Conservation (phyloP, 2,113 vertebrate species). For the Psophia crepitans region DNA sequence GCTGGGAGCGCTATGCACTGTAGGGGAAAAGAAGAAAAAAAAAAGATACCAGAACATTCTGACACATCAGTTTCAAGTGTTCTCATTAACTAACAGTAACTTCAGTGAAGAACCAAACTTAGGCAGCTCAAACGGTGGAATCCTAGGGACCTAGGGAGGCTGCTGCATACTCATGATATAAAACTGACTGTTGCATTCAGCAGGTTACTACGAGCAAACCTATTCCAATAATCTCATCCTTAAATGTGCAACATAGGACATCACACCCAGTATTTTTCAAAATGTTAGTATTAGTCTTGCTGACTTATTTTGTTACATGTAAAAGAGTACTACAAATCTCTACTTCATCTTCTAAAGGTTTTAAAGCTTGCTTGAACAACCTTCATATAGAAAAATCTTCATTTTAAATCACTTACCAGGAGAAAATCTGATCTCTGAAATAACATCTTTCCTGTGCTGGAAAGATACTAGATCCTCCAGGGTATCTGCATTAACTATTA, state of each 20-base stretch:
- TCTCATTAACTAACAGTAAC: background rate
- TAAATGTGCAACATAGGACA: background rate
- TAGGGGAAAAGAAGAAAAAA: background rate
- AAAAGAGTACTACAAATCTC: background rate
- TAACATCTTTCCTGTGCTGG: conserved; percentile 95
- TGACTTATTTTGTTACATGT: background rate
- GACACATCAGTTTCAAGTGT: background rate
- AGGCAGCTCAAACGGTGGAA: background rate
- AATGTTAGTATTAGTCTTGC: background rate
- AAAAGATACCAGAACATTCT: background rate
- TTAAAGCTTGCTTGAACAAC: background rate
- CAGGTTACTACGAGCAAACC: background rate
- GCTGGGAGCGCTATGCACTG: background rate
- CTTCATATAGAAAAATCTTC: background rate
- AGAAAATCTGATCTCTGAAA: conserved; percentile 97
- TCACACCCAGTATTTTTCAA: background rate
- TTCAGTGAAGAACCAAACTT: background rate
- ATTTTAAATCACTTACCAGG: conserved; percentile 80
- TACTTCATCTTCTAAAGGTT: background rate
- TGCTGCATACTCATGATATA: background rate
- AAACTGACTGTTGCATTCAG: background rate
- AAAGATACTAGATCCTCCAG: conserved; percentile 97
- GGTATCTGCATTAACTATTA: conserved; percentile 96
- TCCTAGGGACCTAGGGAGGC: background rate
- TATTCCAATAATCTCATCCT: background rate